These are phyloP conservation scores for Upupa epops DNA, from an alignment of 2,113 vertebrate species.

Conservation along the genomic window DNA sequence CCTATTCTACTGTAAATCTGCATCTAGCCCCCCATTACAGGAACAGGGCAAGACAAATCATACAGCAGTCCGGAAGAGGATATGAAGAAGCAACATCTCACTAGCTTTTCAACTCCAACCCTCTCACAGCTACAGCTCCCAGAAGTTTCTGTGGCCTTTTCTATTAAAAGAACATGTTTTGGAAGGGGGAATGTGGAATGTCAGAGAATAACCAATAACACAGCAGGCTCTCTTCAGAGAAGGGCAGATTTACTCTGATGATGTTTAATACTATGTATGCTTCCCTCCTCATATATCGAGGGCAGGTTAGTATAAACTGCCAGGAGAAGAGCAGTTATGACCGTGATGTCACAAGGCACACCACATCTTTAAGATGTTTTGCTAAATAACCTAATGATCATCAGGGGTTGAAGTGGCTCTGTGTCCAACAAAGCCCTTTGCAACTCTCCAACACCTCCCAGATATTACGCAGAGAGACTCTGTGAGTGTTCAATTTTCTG, in stretches of 20 bases:
- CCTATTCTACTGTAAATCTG: neutral
- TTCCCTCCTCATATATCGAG: neutral
- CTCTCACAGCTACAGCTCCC: neutral
- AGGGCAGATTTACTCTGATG: neutral
- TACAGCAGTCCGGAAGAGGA: neutral
- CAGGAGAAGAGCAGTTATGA: neutral
- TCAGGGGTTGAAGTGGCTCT: neutral
- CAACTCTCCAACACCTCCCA: neutral
- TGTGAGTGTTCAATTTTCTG: neutral
- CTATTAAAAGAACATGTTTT: neutral
- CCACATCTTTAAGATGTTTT: neutral
- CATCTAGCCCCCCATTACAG: neutral
- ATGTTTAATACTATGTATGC: neutral
- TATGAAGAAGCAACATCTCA: constrained; percentile 3
- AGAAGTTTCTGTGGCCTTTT: neutral
- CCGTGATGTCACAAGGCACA: neutral
- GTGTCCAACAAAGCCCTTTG: neutral
- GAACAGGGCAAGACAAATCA: constrained; percentile 16
- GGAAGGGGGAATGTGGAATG: neutral
- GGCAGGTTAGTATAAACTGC: neutral
- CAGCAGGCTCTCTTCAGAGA: neutral
- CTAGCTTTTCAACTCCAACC: neutral
- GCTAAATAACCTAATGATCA: neutral
- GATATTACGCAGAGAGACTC: neutral
- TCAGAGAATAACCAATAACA: neutral